These are phyloP conservation scores for Plagodis dolabraria DNA, from an alignment of 2,888 invertebrate species.

Conservation along the genomic window DNA sequence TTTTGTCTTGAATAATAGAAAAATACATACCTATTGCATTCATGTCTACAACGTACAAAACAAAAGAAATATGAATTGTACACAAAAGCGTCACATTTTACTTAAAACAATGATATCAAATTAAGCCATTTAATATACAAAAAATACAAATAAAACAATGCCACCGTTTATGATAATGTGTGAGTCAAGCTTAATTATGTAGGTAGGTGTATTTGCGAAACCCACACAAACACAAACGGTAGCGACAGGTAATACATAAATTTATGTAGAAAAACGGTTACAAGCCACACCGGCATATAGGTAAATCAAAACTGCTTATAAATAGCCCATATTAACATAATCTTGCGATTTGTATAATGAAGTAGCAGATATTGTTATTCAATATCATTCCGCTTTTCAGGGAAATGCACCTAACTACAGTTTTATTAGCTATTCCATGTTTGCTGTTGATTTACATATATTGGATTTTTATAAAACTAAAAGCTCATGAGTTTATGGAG, in stretches of 20 bases:
- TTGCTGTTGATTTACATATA: conserved; percentile 50
- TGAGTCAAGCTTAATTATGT: conserved; percentile 56
- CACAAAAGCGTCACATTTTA: background rate
- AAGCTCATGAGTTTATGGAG: conserved; percentile 51
- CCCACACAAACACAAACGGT: conserved; percentile 77
- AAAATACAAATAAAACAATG: conserved; percentile 53
- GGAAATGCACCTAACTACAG: conserved; percentile 58
- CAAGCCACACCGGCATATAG: conserved; percentile 63
- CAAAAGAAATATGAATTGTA: too few relatives aligned
- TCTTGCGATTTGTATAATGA: conserved; percentile 80
- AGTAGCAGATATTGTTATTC: conserved; percentile 70
- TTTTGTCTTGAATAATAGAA: too few relatives aligned
- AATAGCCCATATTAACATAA: conserved; percentile 78
- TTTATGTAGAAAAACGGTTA: conserved; percentile 72
- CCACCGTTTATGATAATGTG: conserved; percentile 58
- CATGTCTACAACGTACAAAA: too few relatives aligned
- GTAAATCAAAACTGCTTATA: conserved; percentile 80
- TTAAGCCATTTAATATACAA: conserved; percentile 51
- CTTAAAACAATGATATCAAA: conserved; percentile 25
- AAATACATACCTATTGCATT: too few relatives aligned
- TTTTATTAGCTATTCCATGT: conserved; percentile 41
- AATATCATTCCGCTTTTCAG: conserved; percentile 63
- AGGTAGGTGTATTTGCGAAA: conserved; percentile 62
- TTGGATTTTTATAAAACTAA: conserved; percentile 44
- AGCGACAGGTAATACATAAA: conserved; percentile 75